Base-by-base conservation (phyloP, 2,113 vertebrate genomes). In the Atrichornis clamosus region DNA sequence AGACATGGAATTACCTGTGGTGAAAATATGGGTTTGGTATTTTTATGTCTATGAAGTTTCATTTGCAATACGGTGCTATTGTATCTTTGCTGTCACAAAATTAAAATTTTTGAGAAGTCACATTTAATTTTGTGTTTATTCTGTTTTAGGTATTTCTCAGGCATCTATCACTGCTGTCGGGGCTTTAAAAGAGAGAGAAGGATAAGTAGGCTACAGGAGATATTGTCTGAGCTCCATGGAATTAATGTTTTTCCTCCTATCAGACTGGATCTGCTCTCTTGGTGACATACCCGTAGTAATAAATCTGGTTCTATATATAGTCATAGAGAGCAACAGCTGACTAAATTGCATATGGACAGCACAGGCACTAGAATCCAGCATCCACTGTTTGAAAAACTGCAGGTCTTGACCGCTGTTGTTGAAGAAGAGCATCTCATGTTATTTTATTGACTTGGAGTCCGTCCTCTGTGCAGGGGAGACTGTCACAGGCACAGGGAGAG, bases 251-350 rank as follows among this genome's bases (percentile, higher is more conserved):
- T 96, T 90, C 39, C 44, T 83, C 55, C 22, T 84, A 46, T 90
- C 83, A 68, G 68, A 30, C 68, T 87, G 83, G 72, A 88, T 95
- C 83, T 90, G 41, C 85, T 92, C 33, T 92, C 42, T 92, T 93
- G 42, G 46, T 93, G 87, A 63, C 69, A 64, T 18, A 94, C 37
- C 60, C 68, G 0, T 88, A 52, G 64, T 60, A 96, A 93, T 90
- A 92, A 97, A 94, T 96, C 69, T 90, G 28, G 9, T 59, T 70
- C 90, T 94, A 68, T 88, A 72, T 72, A 89, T 90, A 90, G 86
- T 67, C 3, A 1, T 35, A 77, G 56, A 59, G 1, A 13, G 55
- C 46, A 93, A 33, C 55, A 85, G 84, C 63, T 49, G 64, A n/a
- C 77, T 93, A 50, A 94, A 84, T 37, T 92, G 82, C 52, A 18